Percentiles rank a stretch among this genome's conserved stretches.
These are phyloP conservation scores for Lonchura striata DNA, from an alignment of 2,113 vertebrate species.

Conservation along the genomic window DNA sequence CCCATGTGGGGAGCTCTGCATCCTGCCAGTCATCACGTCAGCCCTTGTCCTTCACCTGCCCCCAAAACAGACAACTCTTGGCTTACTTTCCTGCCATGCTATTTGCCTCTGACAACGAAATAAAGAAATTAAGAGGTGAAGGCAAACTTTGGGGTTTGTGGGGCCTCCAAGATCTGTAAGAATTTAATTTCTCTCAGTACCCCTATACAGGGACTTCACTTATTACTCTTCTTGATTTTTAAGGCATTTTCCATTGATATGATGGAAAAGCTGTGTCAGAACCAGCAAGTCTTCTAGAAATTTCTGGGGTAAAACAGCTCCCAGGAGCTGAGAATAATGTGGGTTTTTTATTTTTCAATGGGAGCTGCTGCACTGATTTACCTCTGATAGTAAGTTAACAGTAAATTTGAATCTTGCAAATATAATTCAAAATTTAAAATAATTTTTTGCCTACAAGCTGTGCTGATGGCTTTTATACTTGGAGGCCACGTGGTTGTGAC, in stretches of 20 bases:
- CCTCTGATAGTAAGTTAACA: background rate
- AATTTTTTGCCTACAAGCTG: background rate
- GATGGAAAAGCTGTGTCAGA: background rate
- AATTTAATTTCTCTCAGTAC: background rate
- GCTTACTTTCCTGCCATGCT: background rate
- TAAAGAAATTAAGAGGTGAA: background rate
- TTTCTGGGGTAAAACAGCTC: background rate
- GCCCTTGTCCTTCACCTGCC: background rate
- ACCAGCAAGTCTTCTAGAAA: background rate
- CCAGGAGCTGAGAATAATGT: background rate
- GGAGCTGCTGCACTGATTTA: background rate
- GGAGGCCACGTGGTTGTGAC: background rate
- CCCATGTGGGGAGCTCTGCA: background rate
- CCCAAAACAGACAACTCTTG: background rate
- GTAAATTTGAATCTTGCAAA: background rate
- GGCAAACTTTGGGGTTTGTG: background rate
- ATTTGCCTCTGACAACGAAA: background rate
- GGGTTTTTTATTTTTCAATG: background rate
- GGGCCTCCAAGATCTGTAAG: background rate
- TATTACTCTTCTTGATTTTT: background rate
- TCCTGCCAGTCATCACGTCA: background rate
- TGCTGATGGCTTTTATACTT: background rate
- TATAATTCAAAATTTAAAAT: background rate
- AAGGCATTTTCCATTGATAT: background rate
- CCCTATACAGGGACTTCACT: background rate